A percentile compares a stretch with the other conserved stretches of the same genome.
Conservation (phyloP, 2,797 vertebrate genomes). For the Labeo calbasu region DNA sequence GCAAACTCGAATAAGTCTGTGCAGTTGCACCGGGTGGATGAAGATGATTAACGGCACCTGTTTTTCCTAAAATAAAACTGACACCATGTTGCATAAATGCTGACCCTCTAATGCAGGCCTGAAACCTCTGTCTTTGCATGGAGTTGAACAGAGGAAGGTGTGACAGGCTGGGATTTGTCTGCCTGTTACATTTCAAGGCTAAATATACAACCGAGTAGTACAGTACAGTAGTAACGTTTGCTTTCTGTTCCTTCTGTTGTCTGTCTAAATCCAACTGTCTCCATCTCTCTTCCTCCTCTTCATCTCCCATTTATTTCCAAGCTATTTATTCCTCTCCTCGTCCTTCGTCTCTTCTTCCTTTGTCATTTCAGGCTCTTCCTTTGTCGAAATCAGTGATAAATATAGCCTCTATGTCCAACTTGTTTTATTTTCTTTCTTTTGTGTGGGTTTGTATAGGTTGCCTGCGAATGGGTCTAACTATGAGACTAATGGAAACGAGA, state of each 20-base stretch:
- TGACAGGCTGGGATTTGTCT: constrained; percentile 37
- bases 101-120: constrained; percentile 27
- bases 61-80: constrained; percentile 44
- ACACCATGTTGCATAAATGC: constrained; percentile 35
- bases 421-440: constrained; percentile 64
- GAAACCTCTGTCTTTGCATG: constrained; percentile 31
- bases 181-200: constrained; percentile 5
- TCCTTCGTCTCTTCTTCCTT: constrained; percentile 7
- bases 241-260: constrained; percentile 27
- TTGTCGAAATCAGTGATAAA: constrained; percentile 54
- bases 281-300: constrained; percentile 2
- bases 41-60: constrained; percentile 41
- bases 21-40: constrained; percentile 22
- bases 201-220: constrained; percentile 31
- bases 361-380: constrained; percentile 61
- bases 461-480: constrained; percentile 62
- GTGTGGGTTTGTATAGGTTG: constrained; percentile 75
- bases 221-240: constrained; percentile 23
- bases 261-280: constrained; percentile 33
- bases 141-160: constrained; percentile 26
- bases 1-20: constrained; percentile 11
- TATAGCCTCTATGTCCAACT: constrained; percentile 13
- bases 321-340: constrained; percentile 19
- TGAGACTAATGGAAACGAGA: constrained; percentile 72
- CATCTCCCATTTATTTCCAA: constrained; percentile 5